Conservation (phyloP, 2,113 vertebrate genomes). For the Oreochromis spilurus region DNA sequence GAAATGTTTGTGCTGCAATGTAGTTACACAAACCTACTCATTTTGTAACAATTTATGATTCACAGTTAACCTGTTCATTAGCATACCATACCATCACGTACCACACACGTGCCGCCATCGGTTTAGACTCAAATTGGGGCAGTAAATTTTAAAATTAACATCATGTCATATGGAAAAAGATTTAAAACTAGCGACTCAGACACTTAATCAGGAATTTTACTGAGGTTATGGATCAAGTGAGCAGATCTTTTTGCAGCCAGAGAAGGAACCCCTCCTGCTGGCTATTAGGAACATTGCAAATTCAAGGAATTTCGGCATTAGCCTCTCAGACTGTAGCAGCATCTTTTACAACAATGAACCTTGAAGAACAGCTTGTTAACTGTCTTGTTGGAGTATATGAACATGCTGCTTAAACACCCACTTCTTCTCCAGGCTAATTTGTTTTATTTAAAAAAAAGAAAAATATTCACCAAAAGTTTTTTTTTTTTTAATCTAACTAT, state of each 20-base stretch:
- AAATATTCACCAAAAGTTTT: not conserved
- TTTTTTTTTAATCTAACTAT: not conserved
- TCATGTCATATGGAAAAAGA: not conserved
- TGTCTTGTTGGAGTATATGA: not conserved
- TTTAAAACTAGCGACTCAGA: accelerated
- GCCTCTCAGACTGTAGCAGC: not conserved
- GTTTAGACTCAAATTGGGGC: not conserved
- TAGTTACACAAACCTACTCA: not conserved
- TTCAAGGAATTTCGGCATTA: not conserved
- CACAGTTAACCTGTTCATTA: not conserved
- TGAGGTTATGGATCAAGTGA: not conserved
- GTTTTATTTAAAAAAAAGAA: not conserved
- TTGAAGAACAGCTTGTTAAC: not conserved
- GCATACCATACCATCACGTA: not conserved
- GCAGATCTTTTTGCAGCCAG: not conserved
- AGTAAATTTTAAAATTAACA: not conserved
- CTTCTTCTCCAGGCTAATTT: not conserved
- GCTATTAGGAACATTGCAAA: not conserved
- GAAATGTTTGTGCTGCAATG: not conserved
- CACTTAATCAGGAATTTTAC: not conserved
- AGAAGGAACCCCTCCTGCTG: not conserved
- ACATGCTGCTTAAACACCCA: not conserved
- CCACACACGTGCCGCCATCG: not conserved
- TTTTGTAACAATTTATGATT: not conserved
- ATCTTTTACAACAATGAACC: not conserved